phyloP scores from a whole-genome alignment of 2,888 invertebrate species.

The Erebia palarica region DNA sequence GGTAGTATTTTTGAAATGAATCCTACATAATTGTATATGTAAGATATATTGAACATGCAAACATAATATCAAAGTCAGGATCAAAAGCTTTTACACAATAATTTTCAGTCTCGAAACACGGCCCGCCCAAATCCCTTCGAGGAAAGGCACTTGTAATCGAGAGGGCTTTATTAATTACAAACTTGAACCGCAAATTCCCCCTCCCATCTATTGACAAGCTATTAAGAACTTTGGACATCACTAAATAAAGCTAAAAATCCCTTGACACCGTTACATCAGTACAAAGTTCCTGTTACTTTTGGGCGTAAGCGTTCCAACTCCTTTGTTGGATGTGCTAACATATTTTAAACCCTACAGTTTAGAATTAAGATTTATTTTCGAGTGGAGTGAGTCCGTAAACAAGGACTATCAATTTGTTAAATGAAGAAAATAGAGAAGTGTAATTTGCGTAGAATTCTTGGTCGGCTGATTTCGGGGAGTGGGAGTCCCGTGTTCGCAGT shows the following conservation, averaged over 20 bases:
- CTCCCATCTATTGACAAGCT: slow-evolving; percentile 51
- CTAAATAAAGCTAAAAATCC: slow-evolving; percentile 71
- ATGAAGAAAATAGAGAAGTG: slow-evolving; percentile 78
- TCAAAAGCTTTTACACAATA: slow-evolving; percentile 33
- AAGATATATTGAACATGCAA: neutral
- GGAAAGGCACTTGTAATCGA: slow-evolving; percentile 81
- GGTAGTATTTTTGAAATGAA: no score
- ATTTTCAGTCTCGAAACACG: slow-evolving; percentile 31
- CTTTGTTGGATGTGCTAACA: slow-evolving; percentile 37
- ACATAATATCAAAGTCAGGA: slow-evolving; percentile 28
- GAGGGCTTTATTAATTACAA: slow-evolving; percentile 82
- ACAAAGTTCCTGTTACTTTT: slow-evolving; percentile 73
- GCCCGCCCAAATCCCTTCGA: slow-evolving; percentile 53
- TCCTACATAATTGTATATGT: neutral
- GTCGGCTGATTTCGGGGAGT: slow-evolving; percentile 56
- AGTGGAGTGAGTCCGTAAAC: slow-evolving; percentile 49
- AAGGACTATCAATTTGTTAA: slow-evolving; percentile 78
- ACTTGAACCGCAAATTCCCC: slow-evolving; percentile 75
- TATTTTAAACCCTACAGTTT: slow-evolving; percentile 56
- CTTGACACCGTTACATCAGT: slow-evolving; percentile 52
- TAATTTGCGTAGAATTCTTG: slow-evolving; percentile 68
- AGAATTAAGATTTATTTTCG: slow-evolving; percentile 53
- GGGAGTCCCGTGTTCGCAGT: slow-evolving; percentile 57
- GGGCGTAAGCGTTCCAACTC: slow-evolving; percentile 65
- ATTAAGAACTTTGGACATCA: slow-evolving; percentile 63